These are phyloP conservation scores for Cyclura pinguis DNA, from an alignment of 2,797 vertebrate species.

Conservation along the genomic window DNA sequence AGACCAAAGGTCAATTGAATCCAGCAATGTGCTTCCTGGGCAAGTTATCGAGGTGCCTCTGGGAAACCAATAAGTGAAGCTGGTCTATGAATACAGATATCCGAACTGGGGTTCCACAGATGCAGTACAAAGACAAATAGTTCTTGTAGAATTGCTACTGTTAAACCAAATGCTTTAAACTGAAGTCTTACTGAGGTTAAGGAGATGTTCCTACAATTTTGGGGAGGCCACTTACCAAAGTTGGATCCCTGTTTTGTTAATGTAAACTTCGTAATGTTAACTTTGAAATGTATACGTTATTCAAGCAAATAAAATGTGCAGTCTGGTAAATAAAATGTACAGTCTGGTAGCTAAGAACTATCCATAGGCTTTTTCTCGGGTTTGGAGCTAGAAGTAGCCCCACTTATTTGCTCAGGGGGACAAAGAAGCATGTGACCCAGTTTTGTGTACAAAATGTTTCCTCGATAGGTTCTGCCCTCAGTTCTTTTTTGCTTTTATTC, in stretches of 20 bases:
- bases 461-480: neutral
- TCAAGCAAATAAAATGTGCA: neutral
- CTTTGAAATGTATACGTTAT: neutral
- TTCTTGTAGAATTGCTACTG: conserved; percentile 31
- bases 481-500: neutral
- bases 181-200: neutral
- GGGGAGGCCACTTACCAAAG: neutral
- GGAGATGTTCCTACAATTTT: neutral
- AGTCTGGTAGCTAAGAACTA: neutral
- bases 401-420: neutral
- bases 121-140: fast-evolving
- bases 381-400: neutral
- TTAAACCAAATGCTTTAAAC: neutral
- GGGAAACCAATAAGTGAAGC: no score
- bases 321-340: neutral
- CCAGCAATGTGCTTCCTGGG: neutral
- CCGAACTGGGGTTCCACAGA: neutral
- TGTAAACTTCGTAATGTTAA: neutral
- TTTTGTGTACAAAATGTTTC: neutral
- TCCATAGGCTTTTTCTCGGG: neutral
- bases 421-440: neutral
- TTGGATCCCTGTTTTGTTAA: conserved; percentile 11
- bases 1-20: neutral
- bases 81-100: neutral
- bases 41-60: no score